These are phyloP conservation scores for Delia radicum DNA, from an alignment of 1,140 invertebrate species.

Conservation along the genomic window DNA sequence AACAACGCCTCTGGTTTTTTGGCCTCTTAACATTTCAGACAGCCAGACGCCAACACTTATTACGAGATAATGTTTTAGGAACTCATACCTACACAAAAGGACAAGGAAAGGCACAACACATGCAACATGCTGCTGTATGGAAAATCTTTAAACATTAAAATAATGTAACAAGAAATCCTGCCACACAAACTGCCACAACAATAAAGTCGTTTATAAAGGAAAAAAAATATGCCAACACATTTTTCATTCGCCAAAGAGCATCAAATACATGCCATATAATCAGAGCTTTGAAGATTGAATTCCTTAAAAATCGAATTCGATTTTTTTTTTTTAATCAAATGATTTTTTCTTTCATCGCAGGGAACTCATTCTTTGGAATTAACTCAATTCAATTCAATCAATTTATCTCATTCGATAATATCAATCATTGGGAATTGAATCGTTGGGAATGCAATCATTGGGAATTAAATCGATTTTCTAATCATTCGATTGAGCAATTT, in stretches of 20 bases:
- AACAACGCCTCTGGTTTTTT: neutral
- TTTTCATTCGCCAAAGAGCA: neutral
- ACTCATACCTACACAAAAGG: neutral
- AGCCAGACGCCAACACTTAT: slow-evolving; percentile 3
- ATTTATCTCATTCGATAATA: no score
- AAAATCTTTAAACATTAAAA: neutral
- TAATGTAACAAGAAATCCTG: neutral
- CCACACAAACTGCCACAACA: neutral
- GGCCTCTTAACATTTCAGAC: neutral
- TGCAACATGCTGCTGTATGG: neutral
- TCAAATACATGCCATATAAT: neutral
- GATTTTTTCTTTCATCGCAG: no score
- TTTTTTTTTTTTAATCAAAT: no score
- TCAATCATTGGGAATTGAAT: no score
- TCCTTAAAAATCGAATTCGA: neutral
- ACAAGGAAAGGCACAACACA: neutral
- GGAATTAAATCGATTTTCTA: no score
- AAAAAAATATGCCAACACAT: neutral
- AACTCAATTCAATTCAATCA: no score
- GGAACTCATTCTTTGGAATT: no score
- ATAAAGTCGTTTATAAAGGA: neutral
- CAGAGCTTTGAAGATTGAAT: neutral
- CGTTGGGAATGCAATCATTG: no score
- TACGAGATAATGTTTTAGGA: neutral
- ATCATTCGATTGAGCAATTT: no score